A percentile compares a stretch with the other conserved stretches of the same genome.
phyloP scores from a whole-genome alignment of 2,797 vertebrate genomes.

The Hippopotamyrus pictus region DNA sequence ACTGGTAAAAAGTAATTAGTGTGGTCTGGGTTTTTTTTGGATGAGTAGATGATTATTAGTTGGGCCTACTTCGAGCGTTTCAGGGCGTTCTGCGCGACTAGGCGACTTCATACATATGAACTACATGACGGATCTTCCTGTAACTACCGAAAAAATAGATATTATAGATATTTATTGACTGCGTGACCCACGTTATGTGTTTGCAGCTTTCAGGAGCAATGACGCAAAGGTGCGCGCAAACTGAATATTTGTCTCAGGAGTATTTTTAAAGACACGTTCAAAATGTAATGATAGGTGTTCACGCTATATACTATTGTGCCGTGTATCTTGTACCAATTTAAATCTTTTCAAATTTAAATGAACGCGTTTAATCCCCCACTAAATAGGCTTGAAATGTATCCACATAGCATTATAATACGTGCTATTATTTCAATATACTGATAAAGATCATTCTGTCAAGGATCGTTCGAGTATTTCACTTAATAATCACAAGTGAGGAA shows the following conservation, averaged over 20 bases:
- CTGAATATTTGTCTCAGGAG: background rate
- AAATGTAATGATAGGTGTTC: conserved; percentile 1
- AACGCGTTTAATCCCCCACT: background rate
- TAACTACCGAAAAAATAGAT: background rate
- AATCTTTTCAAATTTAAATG: background rate
- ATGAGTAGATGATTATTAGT: background rate
- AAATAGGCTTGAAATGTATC: conserved; percentile 18
- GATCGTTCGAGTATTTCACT: conserved; percentile 42
- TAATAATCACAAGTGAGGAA: conserved; percentile 65
- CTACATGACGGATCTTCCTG: background rate
- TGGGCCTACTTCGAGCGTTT: background rate
- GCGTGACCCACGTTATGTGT: background rate
- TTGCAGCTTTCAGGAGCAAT: background rate
- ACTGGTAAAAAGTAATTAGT: background rate
- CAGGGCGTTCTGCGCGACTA: background rate
- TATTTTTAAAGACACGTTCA: background rate
- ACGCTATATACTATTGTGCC: background rate
- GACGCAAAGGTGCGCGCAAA: background rate
- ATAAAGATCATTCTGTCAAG: conserved; percentile 11
- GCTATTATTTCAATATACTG: conserved; percentile 16
- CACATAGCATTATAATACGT: conserved; percentile 1
- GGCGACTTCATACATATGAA: background rate
- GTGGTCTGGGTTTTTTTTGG: background rate
- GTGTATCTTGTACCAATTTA: background rate
- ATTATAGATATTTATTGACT: background rate